Conservation (phyloP, 2,113 vertebrate species). For the Nesospiza acunhae region DNA sequence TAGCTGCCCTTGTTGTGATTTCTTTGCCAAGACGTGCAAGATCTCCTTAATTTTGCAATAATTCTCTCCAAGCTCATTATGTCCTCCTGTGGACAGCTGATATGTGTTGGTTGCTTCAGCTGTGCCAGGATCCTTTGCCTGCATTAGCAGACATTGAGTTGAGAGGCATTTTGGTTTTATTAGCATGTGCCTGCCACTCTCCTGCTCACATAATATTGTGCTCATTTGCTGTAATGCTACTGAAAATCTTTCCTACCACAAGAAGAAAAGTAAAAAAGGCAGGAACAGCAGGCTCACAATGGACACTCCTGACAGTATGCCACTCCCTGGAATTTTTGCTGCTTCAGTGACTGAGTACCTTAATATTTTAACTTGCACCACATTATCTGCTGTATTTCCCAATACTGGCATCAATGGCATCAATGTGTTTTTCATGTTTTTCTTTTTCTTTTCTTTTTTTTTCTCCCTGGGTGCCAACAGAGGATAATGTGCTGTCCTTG, state of each 20-base stretch:
- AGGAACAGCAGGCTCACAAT: not conserved
- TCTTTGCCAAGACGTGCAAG: not conserved
- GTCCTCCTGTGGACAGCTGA: not conserved
- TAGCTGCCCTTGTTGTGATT: not conserved
- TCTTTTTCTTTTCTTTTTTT: not conserved
- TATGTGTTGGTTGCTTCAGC: not conserved
- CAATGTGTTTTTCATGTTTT: not conserved
- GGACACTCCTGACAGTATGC: not conserved
- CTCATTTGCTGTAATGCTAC: not conserved
- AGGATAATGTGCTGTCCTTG: constrained; percentile 42
- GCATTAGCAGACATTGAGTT: not conserved
- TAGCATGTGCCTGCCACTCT: not conserved
- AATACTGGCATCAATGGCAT: not conserved
- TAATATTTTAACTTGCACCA: not conserved
- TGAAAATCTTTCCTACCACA: not conserved
- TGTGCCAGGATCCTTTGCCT: not conserved
- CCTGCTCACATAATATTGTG: not conserved
- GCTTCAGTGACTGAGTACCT: not conserved
- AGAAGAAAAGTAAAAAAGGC: not conserved
- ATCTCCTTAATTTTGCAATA: not conserved
- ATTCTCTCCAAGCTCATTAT: not conserved
- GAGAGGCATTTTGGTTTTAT: not conserved
- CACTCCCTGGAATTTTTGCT: not conserved
- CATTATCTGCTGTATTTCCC: not conserved
- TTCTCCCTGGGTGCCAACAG: not conserved